Conservation (phyloP, 2,797 vertebrate species). For the Pangasius mekongensis region DNA sequence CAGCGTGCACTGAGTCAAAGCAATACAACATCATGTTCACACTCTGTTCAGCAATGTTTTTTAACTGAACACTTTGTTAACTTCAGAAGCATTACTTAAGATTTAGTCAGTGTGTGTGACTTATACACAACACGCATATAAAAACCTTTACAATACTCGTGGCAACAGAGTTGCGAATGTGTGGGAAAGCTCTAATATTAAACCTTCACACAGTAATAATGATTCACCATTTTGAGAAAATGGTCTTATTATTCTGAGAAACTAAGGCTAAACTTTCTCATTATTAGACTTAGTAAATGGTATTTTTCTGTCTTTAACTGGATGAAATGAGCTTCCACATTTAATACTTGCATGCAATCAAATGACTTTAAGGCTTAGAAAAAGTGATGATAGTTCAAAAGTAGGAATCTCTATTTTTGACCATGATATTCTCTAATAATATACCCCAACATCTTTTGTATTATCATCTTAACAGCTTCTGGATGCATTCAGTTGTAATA, state of each 20-base stretch:
- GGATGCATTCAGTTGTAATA: not conserved
- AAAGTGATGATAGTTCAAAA: not conserved
- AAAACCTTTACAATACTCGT: not conserved
- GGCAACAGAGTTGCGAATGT: not conserved
- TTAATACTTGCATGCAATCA: not conserved
- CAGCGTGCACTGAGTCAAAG: conserved; percentile 87
- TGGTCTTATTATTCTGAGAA: not conserved
- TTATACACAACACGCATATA: not conserved
- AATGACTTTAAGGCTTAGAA: not conserved
- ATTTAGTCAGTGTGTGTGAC: conserved; percentile 12
- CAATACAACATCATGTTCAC: conserved; percentile 12
- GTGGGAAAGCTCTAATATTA: not conserved
- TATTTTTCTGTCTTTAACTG: not conserved
- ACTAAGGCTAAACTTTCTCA: not conserved
- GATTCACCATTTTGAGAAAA: not conserved
- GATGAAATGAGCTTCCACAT: not conserved
- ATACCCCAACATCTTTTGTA: not conserved
- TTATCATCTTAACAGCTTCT: not conserved
- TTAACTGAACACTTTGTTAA: not conserved
- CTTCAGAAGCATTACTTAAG: conserved; percentile 20
- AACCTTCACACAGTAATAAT: conserved; percentile 3
- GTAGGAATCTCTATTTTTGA: not conserved
- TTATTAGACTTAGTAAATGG: not conserved
- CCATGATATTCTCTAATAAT: not conserved
- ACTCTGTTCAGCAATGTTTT: not conserved